These are phyloP conservation scores for Pocillopora verrucosa DNA, from an alignment of 64 coral and sea anemone genomes.

Conservation along the genomic window DNA sequence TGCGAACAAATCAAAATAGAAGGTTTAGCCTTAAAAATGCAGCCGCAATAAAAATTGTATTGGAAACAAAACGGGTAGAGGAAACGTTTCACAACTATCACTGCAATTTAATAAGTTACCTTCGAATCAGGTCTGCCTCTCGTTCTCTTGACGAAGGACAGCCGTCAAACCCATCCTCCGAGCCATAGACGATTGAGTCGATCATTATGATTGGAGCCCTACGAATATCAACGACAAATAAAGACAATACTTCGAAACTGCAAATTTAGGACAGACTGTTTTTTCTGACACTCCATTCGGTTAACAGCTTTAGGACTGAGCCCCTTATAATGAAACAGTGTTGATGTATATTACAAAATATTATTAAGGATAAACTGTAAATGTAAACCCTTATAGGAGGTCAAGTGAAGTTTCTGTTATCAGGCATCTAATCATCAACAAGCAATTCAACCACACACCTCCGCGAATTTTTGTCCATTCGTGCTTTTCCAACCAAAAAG, in stretches of 20 bases:
- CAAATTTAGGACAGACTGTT: not conserved
- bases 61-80: not conserved
- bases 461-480: not conserved
- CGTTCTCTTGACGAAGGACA: not conserved
- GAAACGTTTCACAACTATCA: not conserved
- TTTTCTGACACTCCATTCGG: not conserved
- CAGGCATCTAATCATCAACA: not conserved
- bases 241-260: not conserved
- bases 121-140: constrained; percentile 12
- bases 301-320: not conserved
- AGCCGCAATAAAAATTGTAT: not conserved
- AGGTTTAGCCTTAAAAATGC: not conserved
- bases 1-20: not conserved
- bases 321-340: not conserved
- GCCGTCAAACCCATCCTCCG: not conserved
- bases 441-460: not conserved
- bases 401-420: not conserved
- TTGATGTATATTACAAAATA: not conserved
- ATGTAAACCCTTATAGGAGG: not conserved
- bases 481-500: not conserved
- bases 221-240: not conserved
- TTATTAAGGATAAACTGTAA: too few relatives aligned
- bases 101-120: not conserved
- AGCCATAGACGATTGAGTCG: not conserved
- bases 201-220: not conserved